Conservation (phyloP, 2,113 vertebrate species). For the Pyxicephalus adspersus region DNA sequence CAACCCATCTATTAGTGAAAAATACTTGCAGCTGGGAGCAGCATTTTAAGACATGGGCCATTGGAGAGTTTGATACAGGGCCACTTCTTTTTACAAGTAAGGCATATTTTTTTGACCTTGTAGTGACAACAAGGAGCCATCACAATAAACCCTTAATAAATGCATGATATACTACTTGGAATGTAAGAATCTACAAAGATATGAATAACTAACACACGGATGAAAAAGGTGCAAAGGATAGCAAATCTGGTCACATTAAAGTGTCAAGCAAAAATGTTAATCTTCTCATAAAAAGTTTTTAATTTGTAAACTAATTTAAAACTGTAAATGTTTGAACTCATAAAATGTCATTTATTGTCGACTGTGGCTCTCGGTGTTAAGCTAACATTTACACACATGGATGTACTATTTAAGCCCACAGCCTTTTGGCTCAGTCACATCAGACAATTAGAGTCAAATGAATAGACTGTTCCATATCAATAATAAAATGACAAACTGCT, state of each 20-base stretch:
- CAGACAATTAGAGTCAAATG: constrained; percentile 44
- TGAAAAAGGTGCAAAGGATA: too few species aligned
- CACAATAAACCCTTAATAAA: too few species aligned
- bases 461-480: constrained; percentile 43
- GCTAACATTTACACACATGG: constrained; percentile 46
- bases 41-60: too few species aligned
- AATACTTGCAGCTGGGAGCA: too few species aligned
- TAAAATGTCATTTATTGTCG: constrained; percentile 29
- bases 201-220: too few species aligned
- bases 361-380: constrained; percentile 11
- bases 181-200: too few species aligned
- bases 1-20: too few species aligned
- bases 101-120: too few species aligned
- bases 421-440: constrained; percentile 27
- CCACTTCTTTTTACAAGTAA: too few species aligned
- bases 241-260: neutral
- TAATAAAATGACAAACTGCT: constrained; percentile 43
- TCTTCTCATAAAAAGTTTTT: neutral
- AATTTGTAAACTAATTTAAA: constrained; percentile 12
- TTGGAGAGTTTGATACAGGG: too few species aligned
- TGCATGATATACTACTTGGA: too few species aligned
- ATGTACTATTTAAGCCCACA: constrained; percentile 39
- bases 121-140: too few species aligned
- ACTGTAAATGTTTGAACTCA: neutral
- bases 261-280: neutral